These are phyloP conservation scores for Euphonia xanthogaster DNA, from an alignment of 2,797 vertebrate genomes.

Conservation along the genomic window DNA sequence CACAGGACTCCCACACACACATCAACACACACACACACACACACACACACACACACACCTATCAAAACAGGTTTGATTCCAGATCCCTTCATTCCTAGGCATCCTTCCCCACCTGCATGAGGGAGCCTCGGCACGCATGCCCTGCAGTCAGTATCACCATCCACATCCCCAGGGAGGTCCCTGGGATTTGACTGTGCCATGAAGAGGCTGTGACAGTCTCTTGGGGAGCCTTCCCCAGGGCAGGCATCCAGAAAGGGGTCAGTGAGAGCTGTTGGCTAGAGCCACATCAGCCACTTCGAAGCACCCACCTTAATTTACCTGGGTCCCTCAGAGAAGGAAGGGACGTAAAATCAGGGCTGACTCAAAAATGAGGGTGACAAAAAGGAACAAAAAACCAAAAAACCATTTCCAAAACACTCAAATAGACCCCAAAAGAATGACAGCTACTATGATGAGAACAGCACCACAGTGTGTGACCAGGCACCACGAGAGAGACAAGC, in stretches of 20 bases:
- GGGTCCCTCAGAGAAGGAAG: slow-evolving; percentile 55
- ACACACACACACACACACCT: not conserved
- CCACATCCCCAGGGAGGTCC: not conserved
- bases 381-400: slow-evolving; percentile 62
- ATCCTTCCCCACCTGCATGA: not conserved
- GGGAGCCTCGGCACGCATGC: not conserved
- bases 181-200: not conserved
- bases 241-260: not conserved
- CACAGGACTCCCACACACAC: not conserved
- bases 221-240: rapidly evolving
- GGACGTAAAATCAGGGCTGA: slow-evolving; percentile 84
- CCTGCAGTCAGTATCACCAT: not conserved
- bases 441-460: slow-evolving; percentile 41
- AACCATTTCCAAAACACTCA: slow-evolving; percentile 70
- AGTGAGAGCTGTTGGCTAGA: not conserved
- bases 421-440: slow-evolving; percentile 40
- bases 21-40: not conserved
- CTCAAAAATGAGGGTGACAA: slow-evolving; percentile 65
- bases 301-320: not conserved
- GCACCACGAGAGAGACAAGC: slow-evolving; percentile 64
- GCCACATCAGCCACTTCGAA: not conserved
- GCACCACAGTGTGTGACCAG: slow-evolving; percentile 57
- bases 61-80: slow-evolving; percentile 67
- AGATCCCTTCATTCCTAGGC: slow-evolving; percentile 74
- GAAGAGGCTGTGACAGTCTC: not conserved